A percentile compares a stretch with the other conserved stretches of the same genome.
Evolutionary conservation across 1,140 invertebrate species (phyloP).

Genomic region (Samia ricini): DNA sequence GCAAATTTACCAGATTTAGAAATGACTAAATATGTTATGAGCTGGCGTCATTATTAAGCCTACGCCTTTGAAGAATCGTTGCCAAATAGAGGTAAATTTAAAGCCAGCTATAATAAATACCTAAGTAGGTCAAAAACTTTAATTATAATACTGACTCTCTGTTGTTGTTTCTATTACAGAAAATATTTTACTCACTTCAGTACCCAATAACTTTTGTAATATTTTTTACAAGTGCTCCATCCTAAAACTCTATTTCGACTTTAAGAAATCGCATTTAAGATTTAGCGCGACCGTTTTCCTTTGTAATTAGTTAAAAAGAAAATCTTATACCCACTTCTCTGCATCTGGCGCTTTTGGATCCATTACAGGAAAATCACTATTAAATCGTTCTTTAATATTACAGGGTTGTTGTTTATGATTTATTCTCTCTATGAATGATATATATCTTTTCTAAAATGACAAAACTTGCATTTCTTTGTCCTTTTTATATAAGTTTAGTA

Average conservation of each 20-base stretch:
- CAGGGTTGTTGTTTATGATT: background rate
- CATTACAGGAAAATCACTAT: background rate
- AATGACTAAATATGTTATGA: no score
- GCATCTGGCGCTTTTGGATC: background rate
- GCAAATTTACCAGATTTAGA: no score
- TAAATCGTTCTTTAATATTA: background rate
- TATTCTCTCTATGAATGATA: background rate
- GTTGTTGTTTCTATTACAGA: background rate
- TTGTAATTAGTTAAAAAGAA: slow-evolving; percentile 4
- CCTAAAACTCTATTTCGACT: background rate
- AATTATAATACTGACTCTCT: background rate
- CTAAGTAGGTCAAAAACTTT: background rate
- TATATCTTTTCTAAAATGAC: background rate
- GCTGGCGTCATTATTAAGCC: no score
- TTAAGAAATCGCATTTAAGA: slow-evolving; percentile 1
- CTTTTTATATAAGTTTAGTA: no score
- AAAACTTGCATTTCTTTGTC: no score
- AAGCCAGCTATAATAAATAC: no score
- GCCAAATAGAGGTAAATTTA: no score
- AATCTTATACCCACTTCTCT: background rate
- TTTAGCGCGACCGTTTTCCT: slow-evolving; percentile 5
- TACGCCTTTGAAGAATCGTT: no score
- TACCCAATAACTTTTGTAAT: background rate
- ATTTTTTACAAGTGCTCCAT: background rate
- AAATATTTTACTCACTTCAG: background rate